A percentile compares a stretch with the other conserved stretches of the same genome.
phyloP scores from a whole-genome alignment of 2,797 vertebrate genomes.

The Atherinosoma microstoma region DNA sequence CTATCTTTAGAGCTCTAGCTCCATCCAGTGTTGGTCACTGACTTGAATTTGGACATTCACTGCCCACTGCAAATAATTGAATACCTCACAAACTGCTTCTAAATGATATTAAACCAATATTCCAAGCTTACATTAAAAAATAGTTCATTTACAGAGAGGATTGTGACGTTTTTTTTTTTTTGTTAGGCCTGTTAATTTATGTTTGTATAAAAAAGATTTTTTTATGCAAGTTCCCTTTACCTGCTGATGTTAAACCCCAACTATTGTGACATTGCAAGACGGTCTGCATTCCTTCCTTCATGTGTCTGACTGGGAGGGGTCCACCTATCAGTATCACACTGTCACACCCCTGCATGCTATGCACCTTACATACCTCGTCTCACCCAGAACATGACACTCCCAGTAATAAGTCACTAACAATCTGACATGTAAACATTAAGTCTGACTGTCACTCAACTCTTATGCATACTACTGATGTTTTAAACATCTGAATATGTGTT shows the following conservation, averaged over 20 bases:
- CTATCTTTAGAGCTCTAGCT: conserved; percentile 8
- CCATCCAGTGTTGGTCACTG: conserved; percentile 41
- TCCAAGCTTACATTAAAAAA: background rate
- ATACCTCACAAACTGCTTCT: background rate
- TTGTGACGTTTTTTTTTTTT: background rate
- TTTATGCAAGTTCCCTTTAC: background rate
- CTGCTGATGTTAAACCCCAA: background rate
- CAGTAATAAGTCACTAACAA: conserved; percentile 16
- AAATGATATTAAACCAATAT: background rate
- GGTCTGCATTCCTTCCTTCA: conserved; percentile 56
- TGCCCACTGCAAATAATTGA: background rate
- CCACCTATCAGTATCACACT: conserved; percentile 26
- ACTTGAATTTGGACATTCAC: background rate
- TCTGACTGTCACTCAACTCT: conserved; percentile 6
- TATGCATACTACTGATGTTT: background rate
- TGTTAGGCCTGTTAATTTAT: background rate
- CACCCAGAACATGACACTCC: conserved; percentile 52
- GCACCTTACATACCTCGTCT: conserved; percentile 62
- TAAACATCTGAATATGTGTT: background rate
- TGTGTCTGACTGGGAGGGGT: conserved; percentile 29
- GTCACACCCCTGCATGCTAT: conserved; percentile 70
- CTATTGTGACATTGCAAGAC: conserved; percentile 2
- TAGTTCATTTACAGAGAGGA: too few species aligned
- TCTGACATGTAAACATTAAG: background rate
- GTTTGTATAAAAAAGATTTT: background rate